Conservation (phyloP, 1,140 invertebrate genomes). For the Cherax destructor region DNA sequence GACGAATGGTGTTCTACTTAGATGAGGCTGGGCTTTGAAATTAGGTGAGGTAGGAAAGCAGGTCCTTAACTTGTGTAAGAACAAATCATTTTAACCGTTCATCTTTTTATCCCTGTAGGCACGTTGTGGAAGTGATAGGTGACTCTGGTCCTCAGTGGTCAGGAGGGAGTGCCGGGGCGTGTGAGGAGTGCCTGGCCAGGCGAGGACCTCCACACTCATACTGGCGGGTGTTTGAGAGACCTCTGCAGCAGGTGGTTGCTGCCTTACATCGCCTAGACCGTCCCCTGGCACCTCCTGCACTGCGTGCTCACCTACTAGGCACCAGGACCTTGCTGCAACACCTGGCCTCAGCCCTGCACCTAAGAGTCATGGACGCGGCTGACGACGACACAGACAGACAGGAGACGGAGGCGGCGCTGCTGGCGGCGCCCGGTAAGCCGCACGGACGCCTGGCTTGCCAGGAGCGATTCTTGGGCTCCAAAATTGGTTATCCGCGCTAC, state of each 20-base stretch:
- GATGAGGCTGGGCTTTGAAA: too few species aligned
- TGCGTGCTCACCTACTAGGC: slow-evolving; percentile 42
- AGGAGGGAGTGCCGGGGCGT: slow-evolving; percentile 50
- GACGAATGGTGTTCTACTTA: too few species aligned
- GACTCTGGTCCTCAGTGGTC: slow-evolving; percentile 43
- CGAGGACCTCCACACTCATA: slow-evolving; percentile 45
- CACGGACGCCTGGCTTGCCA: slow-evolving; percentile 45
- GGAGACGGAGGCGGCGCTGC: slow-evolving; percentile 33
- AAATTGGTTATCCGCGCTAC: slow-evolving; percentile 54
- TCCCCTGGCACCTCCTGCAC: slow-evolving; percentile 45
- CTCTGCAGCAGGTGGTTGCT: slow-evolving; percentile 47
- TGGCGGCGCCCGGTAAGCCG: slow-evolving; percentile 40
- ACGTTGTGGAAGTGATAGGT: slow-evolving; percentile 29
- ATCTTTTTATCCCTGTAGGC: slow-evolving; percentile 2
- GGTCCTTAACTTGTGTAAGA: background rate
- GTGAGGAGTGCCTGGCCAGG: slow-evolving; percentile 56
- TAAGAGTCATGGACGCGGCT: slow-evolving; percentile 17
- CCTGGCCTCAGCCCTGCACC: slow-evolving; percentile 51
- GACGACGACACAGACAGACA: background rate
- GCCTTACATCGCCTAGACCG: slow-evolving; percentile 52
- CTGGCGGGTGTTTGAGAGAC: slow-evolving; percentile 50
- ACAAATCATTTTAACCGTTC: too few species aligned
- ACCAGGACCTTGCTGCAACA: slow-evolving; percentile 45
- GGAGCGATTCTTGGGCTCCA: slow-evolving; percentile 45
- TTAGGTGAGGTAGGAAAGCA: background rate